phyloP scores from a whole-genome alignment of 2,113 vertebrate genomes.

The rabbit (Oryctolagus cuniculus) region DNA sequence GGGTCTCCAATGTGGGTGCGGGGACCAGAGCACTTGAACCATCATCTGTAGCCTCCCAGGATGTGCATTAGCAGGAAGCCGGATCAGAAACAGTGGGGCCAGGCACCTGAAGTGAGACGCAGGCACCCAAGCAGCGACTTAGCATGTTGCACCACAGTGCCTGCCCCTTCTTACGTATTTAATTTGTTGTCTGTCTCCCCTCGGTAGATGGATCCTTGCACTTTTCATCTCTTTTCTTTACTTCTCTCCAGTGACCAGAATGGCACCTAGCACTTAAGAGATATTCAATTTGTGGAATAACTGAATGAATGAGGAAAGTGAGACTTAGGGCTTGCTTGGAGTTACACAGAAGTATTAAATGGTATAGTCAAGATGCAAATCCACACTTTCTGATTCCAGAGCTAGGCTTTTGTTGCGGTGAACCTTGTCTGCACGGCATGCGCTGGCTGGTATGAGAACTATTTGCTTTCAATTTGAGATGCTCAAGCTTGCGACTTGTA shows the following conservation, averaged over 20 bases:
- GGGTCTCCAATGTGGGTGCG: too few relatives aligned
- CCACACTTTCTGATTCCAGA: neutral
- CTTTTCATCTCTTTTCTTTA: slow-evolving; percentile 9
- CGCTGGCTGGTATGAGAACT: neutral
- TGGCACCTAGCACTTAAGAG: neutral
- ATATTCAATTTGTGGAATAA: neutral
- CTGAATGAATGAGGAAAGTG: neutral
- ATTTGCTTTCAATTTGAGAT: neutral
- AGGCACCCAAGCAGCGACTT: too few relatives aligned
- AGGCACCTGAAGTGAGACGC: too few relatives aligned
- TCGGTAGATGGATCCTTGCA: neutral
- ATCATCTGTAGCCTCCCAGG: too few relatives aligned
- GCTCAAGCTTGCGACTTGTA: neutral
- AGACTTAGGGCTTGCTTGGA: neutral
- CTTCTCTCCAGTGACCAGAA: neutral
- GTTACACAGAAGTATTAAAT: neutral
- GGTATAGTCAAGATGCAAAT: neutral
- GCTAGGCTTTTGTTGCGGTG: neutral
- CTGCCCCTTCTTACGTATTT: neutral
- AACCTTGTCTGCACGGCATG: neutral
- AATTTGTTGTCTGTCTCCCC: neutral
- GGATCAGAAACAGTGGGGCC: too few relatives aligned
- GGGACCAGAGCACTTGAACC: too few relatives aligned
- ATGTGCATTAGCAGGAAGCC: too few relatives aligned
- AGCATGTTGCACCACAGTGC: too few relatives aligned